Base-by-base conservation (phyloP, 2,888 invertebrate genomes). In the Ectemnius cavifrons region DNA sequence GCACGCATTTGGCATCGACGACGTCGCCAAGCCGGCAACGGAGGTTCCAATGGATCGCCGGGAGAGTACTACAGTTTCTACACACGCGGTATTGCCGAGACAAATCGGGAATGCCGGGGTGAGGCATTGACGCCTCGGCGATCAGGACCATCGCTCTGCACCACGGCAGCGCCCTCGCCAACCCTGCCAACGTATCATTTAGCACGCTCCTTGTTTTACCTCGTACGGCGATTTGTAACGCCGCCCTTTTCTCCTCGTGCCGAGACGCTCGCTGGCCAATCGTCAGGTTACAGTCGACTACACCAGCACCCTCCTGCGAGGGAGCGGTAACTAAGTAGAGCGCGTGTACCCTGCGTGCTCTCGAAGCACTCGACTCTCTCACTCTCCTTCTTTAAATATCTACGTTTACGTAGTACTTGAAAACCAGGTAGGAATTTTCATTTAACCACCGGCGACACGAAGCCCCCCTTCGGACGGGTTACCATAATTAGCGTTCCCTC, bases 401-500 rank as follows among this genome's bases (percentile, higher is more conserved):
- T 8, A 37, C 37, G 37, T 37, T 37, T 37, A 37, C 37, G 11
- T 37, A 37, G 37, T 28, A 52, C 49, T 62, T 23, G n/a, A 63
- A 47, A 67, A 63, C 61, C 49, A 28, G 46, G 59, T 37, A 20
- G 14, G 37, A 69, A 67, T 71, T 65, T 71, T 68, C 72, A 62
- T 49, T 46, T 63, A 46, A 60, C 56, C 67, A 67, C 61, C 16
- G 68, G 62, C 45, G 72, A 72, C 78, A 59, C 70, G 47, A 0
- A 52, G 63, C 62, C 71, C 66, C 80, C 73, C 59, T 61, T 58
- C 46, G 63, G 52, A 67, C 62, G 62, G 76, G 77, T 83, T 81
- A 83, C 80, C 68, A 77, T 77, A 83, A 81, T 80, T 74, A 81
- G 74, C 77, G 73, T 80, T 58, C 63, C 61, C 73, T 75, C 71